Evolutionary conservation across 1,140 invertebrate species (phyloP).

Genomic region (Diuraphis noxia): DNA sequence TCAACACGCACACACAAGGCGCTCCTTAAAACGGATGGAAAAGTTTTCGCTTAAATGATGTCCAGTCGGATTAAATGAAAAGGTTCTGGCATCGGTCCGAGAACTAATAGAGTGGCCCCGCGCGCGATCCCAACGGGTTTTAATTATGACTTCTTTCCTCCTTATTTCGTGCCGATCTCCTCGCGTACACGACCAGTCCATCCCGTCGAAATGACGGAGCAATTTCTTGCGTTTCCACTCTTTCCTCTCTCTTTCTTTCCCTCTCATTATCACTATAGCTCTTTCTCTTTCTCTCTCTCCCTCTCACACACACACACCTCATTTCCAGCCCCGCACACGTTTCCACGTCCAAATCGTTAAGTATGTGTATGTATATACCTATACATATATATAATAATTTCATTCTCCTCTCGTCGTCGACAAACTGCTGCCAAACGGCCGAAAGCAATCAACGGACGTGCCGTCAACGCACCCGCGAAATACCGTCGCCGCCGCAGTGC

Average conservation of each 20-base stretch:
- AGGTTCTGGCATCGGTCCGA: constrained; percentile 51
- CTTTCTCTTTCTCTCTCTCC: too few relatives aligned
- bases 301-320: not conserved
- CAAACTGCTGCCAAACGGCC: constrained; percentile 24
- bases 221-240: not conserved
- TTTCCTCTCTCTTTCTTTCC: not conserved
- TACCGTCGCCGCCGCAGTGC: not conserved
- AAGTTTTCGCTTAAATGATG: constrained; percentile 53
- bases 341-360: not conserved
- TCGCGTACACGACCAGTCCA: not conserved
- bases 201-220: constrained; percentile 1
- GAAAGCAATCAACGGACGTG: constrained; percentile 33
- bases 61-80: constrained; percentile 54
- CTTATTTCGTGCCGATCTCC: not conserved
- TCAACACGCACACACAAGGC: constrained; percentile 23
- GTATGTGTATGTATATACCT: not conserved
- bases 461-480: not conserved
- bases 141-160: constrained; percentile 49
- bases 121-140: constrained; percentile 45
- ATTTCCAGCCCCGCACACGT: not conserved
- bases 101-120: constrained; percentile 48
- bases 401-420: not conserved
- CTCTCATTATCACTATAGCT: too few relatives aligned
- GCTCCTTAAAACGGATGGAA: constrained; percentile 45
- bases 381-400: not conserved